A percentile compares a stretch with the other conserved stretches of the same genome.
phyloP scores from a whole-genome alignment of 2,888 invertebrate species.

The Rhamnusium bicolor region DNA sequence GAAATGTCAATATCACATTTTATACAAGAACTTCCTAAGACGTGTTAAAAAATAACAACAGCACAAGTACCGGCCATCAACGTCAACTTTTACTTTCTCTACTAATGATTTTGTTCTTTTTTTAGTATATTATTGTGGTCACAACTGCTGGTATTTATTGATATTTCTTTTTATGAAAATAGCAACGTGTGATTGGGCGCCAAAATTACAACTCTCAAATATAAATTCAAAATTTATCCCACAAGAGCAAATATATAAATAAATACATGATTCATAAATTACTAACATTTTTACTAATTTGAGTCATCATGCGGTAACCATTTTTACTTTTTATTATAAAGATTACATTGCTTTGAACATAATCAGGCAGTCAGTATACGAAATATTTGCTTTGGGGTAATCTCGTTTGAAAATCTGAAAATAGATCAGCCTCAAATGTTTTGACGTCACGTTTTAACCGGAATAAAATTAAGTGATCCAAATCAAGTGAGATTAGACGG shows the following conservation, averaged over 20 bases:
- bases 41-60: neutral
- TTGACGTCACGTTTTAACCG: neutral
- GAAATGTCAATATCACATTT: too few relatives aligned
- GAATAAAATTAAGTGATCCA: slow-evolving; percentile 6
- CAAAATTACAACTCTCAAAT: neutral
- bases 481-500: neutral
- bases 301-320: neutral
- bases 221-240: neutral
- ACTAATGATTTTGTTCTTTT: slow-evolving; percentile 20
- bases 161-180: neutral
- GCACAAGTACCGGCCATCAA: neutral
- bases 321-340: neutral
- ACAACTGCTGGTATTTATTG: neutral
- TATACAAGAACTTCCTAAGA: too few relatives aligned
- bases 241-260: too few relatives aligned
- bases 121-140: neutral
- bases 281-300: neutral
- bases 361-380: neutral
- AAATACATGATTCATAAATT: neutral
- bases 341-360: neutral
- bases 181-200: neutral
- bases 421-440: neutral
- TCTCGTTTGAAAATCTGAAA: neutral
- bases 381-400: neutral
- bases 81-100: slow-evolving; percentile 2